A percentile compares a stretch with the other conserved stretches of the same genome.
phyloP scores from a whole-genome alignment of 2,113 vertebrate genomes.

The Glaucomys volans region DNA sequence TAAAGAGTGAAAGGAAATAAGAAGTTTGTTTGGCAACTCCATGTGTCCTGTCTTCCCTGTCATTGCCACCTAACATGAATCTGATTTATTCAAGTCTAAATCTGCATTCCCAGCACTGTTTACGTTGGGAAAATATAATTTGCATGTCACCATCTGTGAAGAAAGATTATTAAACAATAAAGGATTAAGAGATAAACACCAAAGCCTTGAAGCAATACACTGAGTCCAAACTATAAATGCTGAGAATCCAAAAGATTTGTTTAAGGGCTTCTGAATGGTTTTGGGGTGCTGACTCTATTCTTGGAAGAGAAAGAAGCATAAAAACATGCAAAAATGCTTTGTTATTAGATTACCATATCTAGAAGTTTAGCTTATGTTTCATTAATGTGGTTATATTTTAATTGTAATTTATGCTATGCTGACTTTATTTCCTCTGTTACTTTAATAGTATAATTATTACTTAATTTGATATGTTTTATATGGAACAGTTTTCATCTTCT shows the following conservation, averaged over 20 bases:
- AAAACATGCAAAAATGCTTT: slow-evolving; percentile 50
- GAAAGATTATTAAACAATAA: slow-evolving; percentile 83
- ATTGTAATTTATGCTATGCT: slow-evolving; percentile 21
- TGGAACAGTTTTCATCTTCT: background rate
- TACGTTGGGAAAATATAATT: slow-evolving; percentile 80
- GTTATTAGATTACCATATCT: slow-evolving; percentile 48
- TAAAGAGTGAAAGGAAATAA: slow-evolving; percentile 53
- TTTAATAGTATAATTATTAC: slow-evolving; percentile 50
- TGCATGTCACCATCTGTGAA: slow-evolving; percentile 84
- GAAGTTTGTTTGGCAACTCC: slow-evolving; percentile 70
- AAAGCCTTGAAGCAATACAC: slow-evolving; percentile 68
- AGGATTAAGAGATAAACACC: slow-evolving; percentile 78
- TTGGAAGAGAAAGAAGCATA: slow-evolving; percentile 49
- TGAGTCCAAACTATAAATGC: slow-evolving; percentile 77
- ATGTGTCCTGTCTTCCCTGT: slow-evolving; percentile 59
- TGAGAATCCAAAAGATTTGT: slow-evolving; percentile 68
- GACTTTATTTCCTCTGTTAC: background rate
- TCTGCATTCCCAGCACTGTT: slow-evolving; percentile 77
- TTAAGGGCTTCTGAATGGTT: slow-evolving; percentile 64
- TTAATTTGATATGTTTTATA: slow-evolving; percentile 51
- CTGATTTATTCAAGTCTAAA: slow-evolving; percentile 79
- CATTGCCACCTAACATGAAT: slow-evolving; percentile 74
- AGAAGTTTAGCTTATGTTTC: slow-evolving; percentile 25
- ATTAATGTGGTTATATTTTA: slow-evolving; percentile 49
- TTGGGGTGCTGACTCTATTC: slow-evolving; percentile 71